Evolutionary conservation across 2,113 vertebrate genomes (phyloP), one percentile per base, ranked within the genome.

Genomic region (Carollia perspicillata): DNA sequence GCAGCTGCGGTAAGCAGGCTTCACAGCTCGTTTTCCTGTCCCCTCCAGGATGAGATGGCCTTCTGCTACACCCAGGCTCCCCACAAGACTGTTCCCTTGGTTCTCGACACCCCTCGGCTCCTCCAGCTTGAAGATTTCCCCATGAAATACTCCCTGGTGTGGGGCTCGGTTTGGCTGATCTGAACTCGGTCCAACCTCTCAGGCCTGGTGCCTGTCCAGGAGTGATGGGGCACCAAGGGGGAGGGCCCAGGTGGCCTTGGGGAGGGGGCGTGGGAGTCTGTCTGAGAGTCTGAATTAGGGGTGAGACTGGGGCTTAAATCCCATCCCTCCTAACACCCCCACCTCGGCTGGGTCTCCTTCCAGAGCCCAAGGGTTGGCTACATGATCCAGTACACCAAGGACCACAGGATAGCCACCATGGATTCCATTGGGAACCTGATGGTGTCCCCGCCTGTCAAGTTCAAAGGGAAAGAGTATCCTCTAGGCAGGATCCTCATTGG

Each of bases 351-450:
- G 77, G 28, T 96, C 85, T 60, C 71, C 80, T 51, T 40, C 44
- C 95, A 99, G 99, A 99, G 99, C 18, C 99, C 99, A 0, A 99
- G 99, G 92, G 98, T 99, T 28, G 99, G 99, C 90, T 99, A 99
- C 0, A 97, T 99, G 97, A 99, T 98, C 0, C 98, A 98, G 0
- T 5, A 85, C 6, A 93, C 98, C 0, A 3, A 93, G 0, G 75
- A 97, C 53, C 90, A 90, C 1, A 42, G 90, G 0, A 95, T 99
- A 83, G 98, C 89, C 97, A 99, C 98, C 93, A 95, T 99, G 40
- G 99, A 99, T 53, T 99, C 99, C 3, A 99, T 99, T 0, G 99
- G 99, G 42, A 99, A 99, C 89, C 97, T 99, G 98, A 99, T 99
- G 0, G 99, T 99, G 23, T 99, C 99, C 88, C 99, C 99, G 0